Base-by-base conservation (phyloP, 2,113 vertebrate genomes). In the Muntiacus muntjak region DNA sequence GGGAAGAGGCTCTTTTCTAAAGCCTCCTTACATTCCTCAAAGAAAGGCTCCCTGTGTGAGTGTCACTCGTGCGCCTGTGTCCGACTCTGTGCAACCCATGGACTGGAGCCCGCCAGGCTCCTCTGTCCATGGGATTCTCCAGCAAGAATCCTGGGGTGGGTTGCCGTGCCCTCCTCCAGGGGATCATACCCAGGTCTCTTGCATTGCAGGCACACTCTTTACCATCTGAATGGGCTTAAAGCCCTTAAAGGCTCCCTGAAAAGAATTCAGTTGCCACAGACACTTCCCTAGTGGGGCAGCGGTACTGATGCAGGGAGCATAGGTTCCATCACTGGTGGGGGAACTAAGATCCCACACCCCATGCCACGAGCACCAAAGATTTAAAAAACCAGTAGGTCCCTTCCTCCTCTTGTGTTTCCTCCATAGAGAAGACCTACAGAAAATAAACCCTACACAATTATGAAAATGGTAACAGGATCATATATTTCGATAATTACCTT, bases 71-170 rank as follows among this genome's bases (percentile, higher is more conserved):
- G 9, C 4, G 36, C 9, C 10, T 1, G 1, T 21, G 9, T 71
- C 4, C 1, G 0, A 11, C 64, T 36, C 17, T 36, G 1, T 6
- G 64, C 64, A 21, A 3, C n/a, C n/a, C 4, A 12, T 1, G 1
- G 17, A 21, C n/a, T 21, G 17, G 0, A 36, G 15, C 62, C 0
- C 0, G 4, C 64, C 64, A 67, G 64, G 64, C 64, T 21, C 4
- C 64, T 67, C 64, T 2, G 19, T 71, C 64, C 64, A 36, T 2
- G 4, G 64, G 33, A 36, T 11, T 67, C 64, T 67, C 64, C 33
- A 36, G 17, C 64, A 67, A 2, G n/a, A 1, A 71, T 40, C 36
- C n/a, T 40, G 19, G n/a, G 36, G n/a, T 12, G 2, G 67, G 2
- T 0, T 71, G 17, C 64, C 19, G 11, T 11, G 36, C 2, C n/a